Evolutionary conservation across 2,113 vertebrate genomes (phyloP), one percentile per base, ranked within the genome.

Genomic region (Montifringilla adamsi): DNA sequence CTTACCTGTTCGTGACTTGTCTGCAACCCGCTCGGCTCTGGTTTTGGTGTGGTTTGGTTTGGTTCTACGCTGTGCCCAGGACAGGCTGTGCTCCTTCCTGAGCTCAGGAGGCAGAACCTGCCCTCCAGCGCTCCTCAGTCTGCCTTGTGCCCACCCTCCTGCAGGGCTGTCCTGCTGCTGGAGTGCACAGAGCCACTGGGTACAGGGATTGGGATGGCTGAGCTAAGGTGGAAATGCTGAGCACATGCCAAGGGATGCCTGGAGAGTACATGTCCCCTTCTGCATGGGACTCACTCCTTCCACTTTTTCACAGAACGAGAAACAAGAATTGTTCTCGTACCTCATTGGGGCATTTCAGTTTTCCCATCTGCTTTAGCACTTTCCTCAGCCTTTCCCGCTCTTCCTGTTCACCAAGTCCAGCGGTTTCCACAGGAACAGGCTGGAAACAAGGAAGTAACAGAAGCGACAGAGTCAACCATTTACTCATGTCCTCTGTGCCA

Each of bases 311-410:
- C 60, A 90, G 68, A 90, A 88, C 5, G 41, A 96, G 92, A 84
- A 92, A 81, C 73, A 92, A 72, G 93, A 87, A 64, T 78, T 1
- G 44, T 93, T 95, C 95, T 96, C 3, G 27, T 97, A 99, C 99
- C 99, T 99, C 98, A 96, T 98, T 99, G 59, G 99, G 98, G 96
- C 99, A 99, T 97, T 99, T 99, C 95, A 99, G 98, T 97, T 98
- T 98, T 91, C 99, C 99, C 98, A 99, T 99, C 98, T 99, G 99
- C 98, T 99, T 99, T 92, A 99, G 98, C 89, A 99, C 98, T 94
- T 98, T 98, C 79, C 99, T 98, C 91, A 99, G 98, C 84, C 98
- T 98, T 89, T 99, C 99, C 84, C 99, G 98, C 93, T 99, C 99
- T 90, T 99, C 98, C 90, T 99, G 98, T 94, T 98, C 98, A 28